Base-by-base conservation (phyloP, 2,888 invertebrate species). In the Leucania comma region DNA sequence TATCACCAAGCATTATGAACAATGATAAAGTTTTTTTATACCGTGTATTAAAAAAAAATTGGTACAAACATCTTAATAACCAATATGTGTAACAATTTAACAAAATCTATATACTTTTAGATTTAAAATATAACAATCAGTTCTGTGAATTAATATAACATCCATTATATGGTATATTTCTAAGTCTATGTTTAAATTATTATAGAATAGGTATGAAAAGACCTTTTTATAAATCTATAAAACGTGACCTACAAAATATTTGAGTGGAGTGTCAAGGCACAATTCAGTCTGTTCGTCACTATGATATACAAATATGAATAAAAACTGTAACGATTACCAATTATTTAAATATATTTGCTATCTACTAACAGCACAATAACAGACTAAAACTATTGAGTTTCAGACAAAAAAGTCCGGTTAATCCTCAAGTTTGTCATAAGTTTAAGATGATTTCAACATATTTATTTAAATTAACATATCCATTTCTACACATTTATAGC, bases 241-340 rank as follows among this genome's bases (percentile, higher is more conserved):
- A 54, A 48, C 12, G 32, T 46, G 4, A 59, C 51, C 32, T 78
- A 72, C 3, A 4, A 59, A 67, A 26, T 46, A 62, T 22, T 59
- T 63, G 48, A 22, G 32, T 57, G 20, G 9, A 51, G 60, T 64
- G 35, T 32, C n/a, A 65, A 78, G 78, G 77, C 78, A 81, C 64
- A 26, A n/a, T 38, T 76, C 67, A 81, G 78, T 81, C 81, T 57
- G 46, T 42, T 53, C 10, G 10, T 69, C 24, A 57, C 26, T 53
- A 24, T 50, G 3, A 53, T 48, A 24, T 29, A 50, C 1, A 22
- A 24, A 58, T 42, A 22, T 22, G 46, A 51, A 46, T 51, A 26
- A 29, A 51, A 51, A 6, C 26, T 29, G 26, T 29, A 29, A 54
- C 20, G 22, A 17, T n/a, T 32, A 76, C n/a, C 61, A 72, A 26